Percentiles rank a stretch among this genome's conserved stretches.
Conservation (phyloP, 2,113 vertebrate species). For the Hippocampus zosterae region DNA sequence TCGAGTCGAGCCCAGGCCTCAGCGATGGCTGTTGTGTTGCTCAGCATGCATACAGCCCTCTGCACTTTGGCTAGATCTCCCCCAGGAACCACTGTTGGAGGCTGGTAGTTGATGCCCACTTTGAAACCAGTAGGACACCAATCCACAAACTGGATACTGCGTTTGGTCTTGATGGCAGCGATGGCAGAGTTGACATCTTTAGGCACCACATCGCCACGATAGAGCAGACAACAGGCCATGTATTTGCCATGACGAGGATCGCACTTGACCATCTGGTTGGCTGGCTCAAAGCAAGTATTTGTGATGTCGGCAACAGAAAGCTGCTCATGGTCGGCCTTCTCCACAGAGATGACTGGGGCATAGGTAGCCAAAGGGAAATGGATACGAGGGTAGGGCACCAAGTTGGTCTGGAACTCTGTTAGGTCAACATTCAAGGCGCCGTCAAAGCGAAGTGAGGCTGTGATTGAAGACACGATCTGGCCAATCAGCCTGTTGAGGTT, state of each 20-base stretch:
- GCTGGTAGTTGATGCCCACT: slow-evolving; percentile 56
- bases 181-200: slow-evolving; percentile 80
- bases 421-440: slow-evolving; percentile 80
- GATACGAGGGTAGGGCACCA: slow-evolving; percentile 83
- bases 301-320: slow-evolving; percentile 83
- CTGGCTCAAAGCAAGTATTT: slow-evolving; percentile 77
- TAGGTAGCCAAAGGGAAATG: slow-evolving; percentile 85
- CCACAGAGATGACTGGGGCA: slow-evolving; percentile 79
- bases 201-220: slow-evolving; percentile 77
- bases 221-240: slow-evolving; percentile 78
- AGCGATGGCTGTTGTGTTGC: slow-evolving; percentile 77
- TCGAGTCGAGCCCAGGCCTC: slow-evolving; percentile 77
- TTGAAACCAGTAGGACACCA: slow-evolving; percentile 78
- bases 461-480: slow-evolving; percentile 75
- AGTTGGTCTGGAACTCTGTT: slow-evolving; percentile 79
- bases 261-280: slow-evolving; percentile 87
- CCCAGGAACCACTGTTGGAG: slow-evolving; percentile 75
- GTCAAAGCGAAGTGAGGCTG: slow-evolving; percentile 77
- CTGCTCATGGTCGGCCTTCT: slow-evolving; percentile 84
- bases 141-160: slow-evolving; percentile 77
- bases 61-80: slow-evolving; percentile 76
- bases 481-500: slow-evolving; percentile 79
- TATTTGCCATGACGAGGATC: slow-evolving; percentile 82
- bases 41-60: slow-evolving; percentile 75
- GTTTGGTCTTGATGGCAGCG: slow-evolving; percentile 79